A percentile compares a stretch with the other conserved stretches of the same genome.
phyloP scores from a whole-genome alignment of 2,797 vertebrate species.

The Eulemur rubriventer region DNA sequence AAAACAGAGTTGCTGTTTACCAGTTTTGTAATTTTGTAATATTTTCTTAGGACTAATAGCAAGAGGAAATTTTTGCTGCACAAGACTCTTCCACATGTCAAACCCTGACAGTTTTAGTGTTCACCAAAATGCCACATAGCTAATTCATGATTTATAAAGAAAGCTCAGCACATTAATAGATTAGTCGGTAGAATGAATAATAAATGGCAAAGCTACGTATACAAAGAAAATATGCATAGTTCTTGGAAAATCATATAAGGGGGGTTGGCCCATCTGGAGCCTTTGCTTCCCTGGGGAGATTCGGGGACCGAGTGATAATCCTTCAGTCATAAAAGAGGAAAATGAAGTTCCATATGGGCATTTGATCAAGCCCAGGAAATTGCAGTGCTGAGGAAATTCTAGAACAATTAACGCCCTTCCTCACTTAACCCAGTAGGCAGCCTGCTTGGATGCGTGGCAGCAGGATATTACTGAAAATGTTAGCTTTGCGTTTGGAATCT shows the following conservation, averaged over 20 bases:
- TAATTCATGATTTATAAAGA: conserved; percentile 64
- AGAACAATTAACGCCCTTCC: not conserved
- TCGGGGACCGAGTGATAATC: conserved; percentile 20
- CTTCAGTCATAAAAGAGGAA: conserved; percentile 48
- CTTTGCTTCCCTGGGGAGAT: conserved; percentile 6
- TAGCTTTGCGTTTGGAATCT: not conserved
- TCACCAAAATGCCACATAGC: conserved; percentile 41
- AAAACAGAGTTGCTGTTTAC: not conserved
- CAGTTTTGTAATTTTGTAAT: not conserved
- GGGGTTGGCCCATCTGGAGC: conserved; percentile 33
- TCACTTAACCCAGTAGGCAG: not conserved
- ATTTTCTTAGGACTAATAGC: not conserved
- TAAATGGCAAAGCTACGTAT: conserved; percentile 46
- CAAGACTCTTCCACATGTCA: not conserved
- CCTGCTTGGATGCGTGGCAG: not conserved
- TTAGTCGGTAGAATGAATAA: conserved; percentile 39
- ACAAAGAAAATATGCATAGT: conserved; percentile 55
- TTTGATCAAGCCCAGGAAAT: conserved; percentile 48
- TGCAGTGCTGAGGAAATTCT: conserved; percentile 45
- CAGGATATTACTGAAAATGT: not conserved
- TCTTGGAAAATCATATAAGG: not conserved
- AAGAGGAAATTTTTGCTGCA: not conserved
- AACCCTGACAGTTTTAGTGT: not conserved
- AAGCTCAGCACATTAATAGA: conserved; percentile 55
- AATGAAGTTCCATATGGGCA: conserved; percentile 32